phyloP scores from a whole-genome alignment of 2,888 invertebrate genomes.

The Yponomeuta cagnagella region DNA sequence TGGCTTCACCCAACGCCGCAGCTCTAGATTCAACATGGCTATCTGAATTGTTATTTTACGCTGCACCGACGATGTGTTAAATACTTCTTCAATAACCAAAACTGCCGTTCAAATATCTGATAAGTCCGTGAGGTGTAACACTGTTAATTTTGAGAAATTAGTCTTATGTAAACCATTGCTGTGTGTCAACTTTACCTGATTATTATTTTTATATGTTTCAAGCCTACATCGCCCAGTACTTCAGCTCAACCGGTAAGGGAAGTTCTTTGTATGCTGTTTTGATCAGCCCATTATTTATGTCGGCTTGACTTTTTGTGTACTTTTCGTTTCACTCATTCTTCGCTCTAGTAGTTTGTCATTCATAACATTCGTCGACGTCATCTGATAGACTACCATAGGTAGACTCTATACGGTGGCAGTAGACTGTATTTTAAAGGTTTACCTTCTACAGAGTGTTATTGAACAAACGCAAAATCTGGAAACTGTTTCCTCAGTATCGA shows the following conservation, averaged over 20 bases:
- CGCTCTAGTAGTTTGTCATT: background rate
- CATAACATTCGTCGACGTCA: no score
- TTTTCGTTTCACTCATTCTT: background rate
- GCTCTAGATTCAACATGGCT: background rate
- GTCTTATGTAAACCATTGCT: background rate
- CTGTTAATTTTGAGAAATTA: no score
- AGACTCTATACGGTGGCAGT: no score
- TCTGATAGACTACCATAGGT: no score
- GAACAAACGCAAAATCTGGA: no score
- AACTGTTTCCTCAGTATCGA: no score
- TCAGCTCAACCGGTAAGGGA: constrained; percentile 60
- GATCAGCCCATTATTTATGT: background rate
- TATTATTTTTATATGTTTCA: constrained; percentile 37
- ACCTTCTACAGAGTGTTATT: no score
- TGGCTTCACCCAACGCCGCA: no score
- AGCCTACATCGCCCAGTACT: constrained; percentile 70
- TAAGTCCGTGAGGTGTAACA: no score
- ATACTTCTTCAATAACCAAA: background rate
- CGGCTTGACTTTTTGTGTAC: background rate
- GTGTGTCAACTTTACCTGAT: background rate
- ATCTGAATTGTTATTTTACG: background rate
- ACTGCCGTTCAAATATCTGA: background rate
- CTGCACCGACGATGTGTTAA: background rate
- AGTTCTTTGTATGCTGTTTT: background rate
- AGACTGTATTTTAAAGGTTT: no score